Evolutionary conservation across 1,140 invertebrate species (phyloP), one percentile per base, ranked within the genome.

Genomic region (Lamellibrachia luymesi): DNA sequence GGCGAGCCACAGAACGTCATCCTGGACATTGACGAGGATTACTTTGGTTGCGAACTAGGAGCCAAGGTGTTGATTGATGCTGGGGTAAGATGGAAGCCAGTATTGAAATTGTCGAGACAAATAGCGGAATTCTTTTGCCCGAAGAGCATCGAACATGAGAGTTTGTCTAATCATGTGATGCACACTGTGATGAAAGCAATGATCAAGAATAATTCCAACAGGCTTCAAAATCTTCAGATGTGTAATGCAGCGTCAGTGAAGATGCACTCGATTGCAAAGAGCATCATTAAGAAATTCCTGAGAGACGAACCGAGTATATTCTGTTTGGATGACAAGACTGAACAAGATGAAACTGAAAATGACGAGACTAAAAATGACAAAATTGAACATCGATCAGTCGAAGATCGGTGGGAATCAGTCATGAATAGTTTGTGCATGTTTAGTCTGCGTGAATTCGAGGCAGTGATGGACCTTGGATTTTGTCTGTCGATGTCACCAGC

Each of bases 21-120:
- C 52, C 92, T 95, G 50, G 95, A 95, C 91, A 94, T 95, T 92
- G 95, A 95, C 91, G 94, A 95, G 91, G 95, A 95, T 94, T 95
- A 93, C 89, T 95, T 93, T 92, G 95, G 95, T 4, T 95, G 94
- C 92, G 94, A 94, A 93, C 93, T 93, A 90, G 95, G 94, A 10
- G 93, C 94, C 4, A 93, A 94, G 90, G 93, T 94, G 5, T 90
- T 95, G 6, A 27, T 94, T 6, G 93, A 94, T 50, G 89, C 91
- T 22, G 94, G 93, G 7, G 90, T 95, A 0, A 22, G 90, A 5
- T 90, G 93, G 89, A 22, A 89, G 8, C 52, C 52, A 1, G 64
- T 95, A 13, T 92, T 94, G 25, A 64, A 90, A 7, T 90, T 95
- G 4, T 94, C 94, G 7, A 50, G 90, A n/a, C 51, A 94, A 13